Evolutionary conservation across 35 echinoderm and acorn worm genomes (phyloP), one percentile per base, ranked within the genome.

Genomic region (Heliocidaris tuberculata): DNA sequence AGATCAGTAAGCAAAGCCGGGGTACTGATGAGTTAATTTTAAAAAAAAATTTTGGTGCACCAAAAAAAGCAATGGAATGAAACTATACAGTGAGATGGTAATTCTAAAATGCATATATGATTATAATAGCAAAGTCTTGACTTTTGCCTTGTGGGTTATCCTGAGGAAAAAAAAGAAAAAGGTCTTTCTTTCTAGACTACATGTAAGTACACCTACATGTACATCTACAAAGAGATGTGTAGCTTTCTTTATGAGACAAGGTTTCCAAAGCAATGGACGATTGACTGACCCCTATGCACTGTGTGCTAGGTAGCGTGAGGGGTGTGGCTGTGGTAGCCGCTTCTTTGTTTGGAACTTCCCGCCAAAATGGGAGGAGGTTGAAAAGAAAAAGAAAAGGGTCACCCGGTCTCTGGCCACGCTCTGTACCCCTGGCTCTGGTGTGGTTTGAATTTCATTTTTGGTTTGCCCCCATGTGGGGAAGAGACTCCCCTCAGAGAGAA

Each of bases 341-440:
- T 78, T 7, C 65, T 78, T 78, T 78, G 65, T 78, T 78, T 78
- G 65, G 65, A 78, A n/a, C 65, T 78, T 78, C 65, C 65, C 65
- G 65, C 65, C 65, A 78, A 78, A 78, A 8, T 78, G 65, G 35
- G 35, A 42, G 35, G 65, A 78, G 65, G 21, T 78, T 78, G 27
- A 78, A 78, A 24, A 9, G 19, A 19, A 24, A 78, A 78, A 56
- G 2, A 56, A 5, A 78, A 78, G 27, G 65, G 65, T 78, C 65
- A 27, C 65, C 2, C 52, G 10, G 52, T 56, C 65, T 78, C 65
- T 78, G 65, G 21, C 19, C 21, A n/a, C 27, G 10, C 52, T 56
- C 52, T 56, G 65, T 78, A 78, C 27, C 27, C 65, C 27, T 78
- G 65, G 17, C 65, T 1, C 19, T 78, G 21, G 65, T 78, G 65